Evolutionary conservation across 1,140 invertebrate genomes (phyloP).

Genomic region (Scaptomyza graminum): DNA sequence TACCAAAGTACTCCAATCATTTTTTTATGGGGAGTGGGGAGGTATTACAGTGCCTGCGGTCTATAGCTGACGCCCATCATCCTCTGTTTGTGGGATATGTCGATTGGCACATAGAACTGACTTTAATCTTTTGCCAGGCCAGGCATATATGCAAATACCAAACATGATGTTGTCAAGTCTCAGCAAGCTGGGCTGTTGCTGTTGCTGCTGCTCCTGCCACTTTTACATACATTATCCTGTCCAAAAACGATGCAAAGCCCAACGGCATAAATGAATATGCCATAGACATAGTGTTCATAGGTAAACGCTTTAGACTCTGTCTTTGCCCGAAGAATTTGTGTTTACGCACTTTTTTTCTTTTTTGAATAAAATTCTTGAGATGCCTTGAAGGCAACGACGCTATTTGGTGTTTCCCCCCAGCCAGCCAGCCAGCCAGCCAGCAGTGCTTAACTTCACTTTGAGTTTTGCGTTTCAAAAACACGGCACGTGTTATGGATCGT

Average conservation of each 20-base stretch:
- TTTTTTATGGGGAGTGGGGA: not conserved
- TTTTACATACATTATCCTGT: slow-evolving; percentile 49
- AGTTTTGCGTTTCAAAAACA: slow-evolving; percentile 40
- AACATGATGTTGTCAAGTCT: slow-evolving; percentile 53
- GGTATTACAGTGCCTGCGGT: slow-evolving; percentile 4
- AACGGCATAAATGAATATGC: slow-evolving; percentile 41
- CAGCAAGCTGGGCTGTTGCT: no score
- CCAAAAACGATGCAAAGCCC: slow-evolving; percentile 30
- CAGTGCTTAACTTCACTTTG: slow-evolving; percentile 43
- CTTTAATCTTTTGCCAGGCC: slow-evolving; percentile 26
- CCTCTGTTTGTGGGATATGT: not conserved
- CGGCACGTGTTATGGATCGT: slow-evolving; percentile 44
- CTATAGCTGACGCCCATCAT: not conserved
- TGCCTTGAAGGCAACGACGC: slow-evolving; percentile 42
- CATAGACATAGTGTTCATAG: slow-evolving; percentile 13
- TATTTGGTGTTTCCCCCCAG: slow-evolving; percentile 7
- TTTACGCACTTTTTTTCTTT: not conserved
- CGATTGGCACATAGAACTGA: slow-evolving; percentile 8
- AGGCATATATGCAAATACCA: slow-evolving; percentile 44
- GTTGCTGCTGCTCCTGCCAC: slow-evolving; percentile 16
- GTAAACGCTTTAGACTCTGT: slow-evolving; percentile 25
- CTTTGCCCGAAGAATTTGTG: slow-evolving; percentile 13
- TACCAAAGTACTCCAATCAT: slow-evolving; percentile 14
- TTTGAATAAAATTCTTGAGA: slow-evolving; percentile 59
- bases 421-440: slow-evolving; percentile 13